Evolutionary conservation across 2,888 invertebrate species (phyloP).

Genomic region (Leptinotarsa juncta): DNA sequence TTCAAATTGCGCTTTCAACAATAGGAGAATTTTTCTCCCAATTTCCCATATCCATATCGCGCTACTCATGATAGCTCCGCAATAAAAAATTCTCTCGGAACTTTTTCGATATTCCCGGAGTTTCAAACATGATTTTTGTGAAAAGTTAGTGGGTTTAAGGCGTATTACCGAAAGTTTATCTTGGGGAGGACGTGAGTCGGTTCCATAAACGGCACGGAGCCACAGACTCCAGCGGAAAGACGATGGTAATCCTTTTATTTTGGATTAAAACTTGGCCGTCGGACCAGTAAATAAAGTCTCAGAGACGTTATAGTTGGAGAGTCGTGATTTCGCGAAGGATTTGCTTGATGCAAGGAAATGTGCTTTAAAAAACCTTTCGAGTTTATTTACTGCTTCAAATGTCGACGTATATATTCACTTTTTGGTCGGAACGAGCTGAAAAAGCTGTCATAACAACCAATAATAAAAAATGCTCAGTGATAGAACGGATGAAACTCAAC

Average conservation of each 20-base stretch:
- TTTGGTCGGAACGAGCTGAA: too few relatives aligned
- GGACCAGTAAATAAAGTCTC: constrained; percentile 52
- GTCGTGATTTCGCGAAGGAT: too few relatives aligned
- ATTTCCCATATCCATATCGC: constrained; percentile 28
- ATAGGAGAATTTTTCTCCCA: constrained; percentile 32
- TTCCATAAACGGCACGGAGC: constrained; percentile 34
- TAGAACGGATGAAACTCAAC: too few relatives aligned
- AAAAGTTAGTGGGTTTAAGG: constrained; percentile 42
- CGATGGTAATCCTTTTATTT: constrained; percentile 53
- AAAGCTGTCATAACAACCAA: too few relatives aligned
- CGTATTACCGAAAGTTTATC: constrained; percentile 56
- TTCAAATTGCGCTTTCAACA: neutral
- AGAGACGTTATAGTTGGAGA: neutral
- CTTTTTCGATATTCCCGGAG: constrained; percentile 35
- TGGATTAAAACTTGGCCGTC: constrained; percentile 50
- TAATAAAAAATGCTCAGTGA: too few relatives aligned
- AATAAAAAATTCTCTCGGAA: constrained; percentile 35
- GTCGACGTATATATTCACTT: too few relatives aligned
- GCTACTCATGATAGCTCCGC: constrained; percentile 19
- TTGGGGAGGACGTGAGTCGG: constrained; percentile 46
- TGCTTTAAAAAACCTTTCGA: too few relatives aligned
- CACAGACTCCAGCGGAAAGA: constrained; percentile 33
- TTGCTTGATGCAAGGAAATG: too few relatives aligned
- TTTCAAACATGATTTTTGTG: constrained; percentile 42
- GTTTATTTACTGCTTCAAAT: too few relatives aligned